phyloP scores from a whole-genome alignment of 2,797 vertebrate species.

The Mastacembelus armatus region DNA sequence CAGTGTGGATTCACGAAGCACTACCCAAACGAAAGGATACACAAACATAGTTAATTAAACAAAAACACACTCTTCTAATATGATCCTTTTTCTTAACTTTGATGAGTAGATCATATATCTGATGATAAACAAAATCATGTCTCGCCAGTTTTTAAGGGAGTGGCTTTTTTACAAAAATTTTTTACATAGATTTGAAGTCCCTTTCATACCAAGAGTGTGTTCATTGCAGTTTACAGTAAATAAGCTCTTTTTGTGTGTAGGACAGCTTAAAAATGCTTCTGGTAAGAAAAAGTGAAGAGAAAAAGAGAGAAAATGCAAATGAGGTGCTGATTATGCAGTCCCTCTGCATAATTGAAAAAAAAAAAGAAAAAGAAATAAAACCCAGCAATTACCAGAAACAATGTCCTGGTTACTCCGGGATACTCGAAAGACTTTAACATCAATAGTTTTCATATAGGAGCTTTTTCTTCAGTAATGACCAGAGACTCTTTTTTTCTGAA shows the following conservation, averaged over 20 bases:
- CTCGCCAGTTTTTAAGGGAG: too few species aligned
- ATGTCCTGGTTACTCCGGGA: constrained; percentile 49
- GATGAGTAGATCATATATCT: constrained; percentile 14
- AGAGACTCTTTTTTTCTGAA: constrained; percentile 21
- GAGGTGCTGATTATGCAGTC: constrained; percentile 62
- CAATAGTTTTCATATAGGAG: constrained; percentile 40
- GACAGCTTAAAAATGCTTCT: constrained; percentile 27
- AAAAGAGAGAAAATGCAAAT: constrained; percentile 57
- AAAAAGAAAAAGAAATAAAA: constrained; percentile 18
- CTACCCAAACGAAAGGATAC: background rate
- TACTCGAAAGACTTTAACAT: constrained; percentile 59
- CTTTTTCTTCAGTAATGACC: constrained; percentile 19
- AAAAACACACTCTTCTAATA: background rate
- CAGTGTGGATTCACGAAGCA: background rate
- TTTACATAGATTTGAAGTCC: constrained; percentile 5
- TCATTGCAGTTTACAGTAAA: constrained; percentile 38
- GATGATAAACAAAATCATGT: background rate
- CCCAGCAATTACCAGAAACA: constrained; percentile 68
- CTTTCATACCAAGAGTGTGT: constrained; percentile 1
- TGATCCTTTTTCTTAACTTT: background rate
- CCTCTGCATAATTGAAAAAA: constrained; percentile 59
- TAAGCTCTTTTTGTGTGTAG: constrained; percentile 29
- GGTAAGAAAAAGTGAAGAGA: constrained; percentile 34
- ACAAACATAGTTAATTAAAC: background rate
- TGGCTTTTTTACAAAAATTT: too few species aligned